Base-by-base conservation (phyloP, 2,888 invertebrate species). In the Panzeria rudis region DNA sequence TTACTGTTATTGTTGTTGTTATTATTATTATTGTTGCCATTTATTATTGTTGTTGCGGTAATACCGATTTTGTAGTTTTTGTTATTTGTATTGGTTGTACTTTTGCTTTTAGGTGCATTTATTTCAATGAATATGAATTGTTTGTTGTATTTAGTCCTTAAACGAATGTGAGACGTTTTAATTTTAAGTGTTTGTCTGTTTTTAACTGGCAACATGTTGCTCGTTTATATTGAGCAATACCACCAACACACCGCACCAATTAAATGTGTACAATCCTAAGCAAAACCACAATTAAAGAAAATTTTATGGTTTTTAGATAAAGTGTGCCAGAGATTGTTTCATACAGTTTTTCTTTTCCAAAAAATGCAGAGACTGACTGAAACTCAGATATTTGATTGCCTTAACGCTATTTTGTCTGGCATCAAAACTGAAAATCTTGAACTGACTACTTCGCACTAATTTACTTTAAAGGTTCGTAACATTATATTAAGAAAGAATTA, bases 11-110 rank as follows among this genome's bases (percentile, higher is more conserved):
- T 87, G 76, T 68, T 71, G 15, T 66, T 79, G 35, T 35, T 71
- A 17, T 77, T 73, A 38, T 38, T 54, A 35, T 83, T 77, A 69
- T 85, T 87, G 77, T 66, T 72, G 25, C 25, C 86, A 86, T 80
- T 13, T 50, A 15, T 23, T 71, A 17, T 66, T 79, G 25, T 35
- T 71, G 29, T 76, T 76, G 47, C 29, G 52, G 47, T 56, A 72
- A 81, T 83, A 71, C 54, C 86, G 77, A 84, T 88, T 73, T 68
- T 86, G 13, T 25, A 84, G 78, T 69, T 79, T 64, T 83, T 78
- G 82, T 83, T 87, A n/a, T n/a, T 71, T 20, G 44, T 62, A 47
- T 61, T 73, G 52, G 47, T 59, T 32, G 35, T 41, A 75, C 52
- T 77, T 66, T 82, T 72, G 50, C 29, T 69, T 71, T 79, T 69